Conservation (phyloP, 2,888 invertebrate genomes). For the Epirrhoe alternata region DNA sequence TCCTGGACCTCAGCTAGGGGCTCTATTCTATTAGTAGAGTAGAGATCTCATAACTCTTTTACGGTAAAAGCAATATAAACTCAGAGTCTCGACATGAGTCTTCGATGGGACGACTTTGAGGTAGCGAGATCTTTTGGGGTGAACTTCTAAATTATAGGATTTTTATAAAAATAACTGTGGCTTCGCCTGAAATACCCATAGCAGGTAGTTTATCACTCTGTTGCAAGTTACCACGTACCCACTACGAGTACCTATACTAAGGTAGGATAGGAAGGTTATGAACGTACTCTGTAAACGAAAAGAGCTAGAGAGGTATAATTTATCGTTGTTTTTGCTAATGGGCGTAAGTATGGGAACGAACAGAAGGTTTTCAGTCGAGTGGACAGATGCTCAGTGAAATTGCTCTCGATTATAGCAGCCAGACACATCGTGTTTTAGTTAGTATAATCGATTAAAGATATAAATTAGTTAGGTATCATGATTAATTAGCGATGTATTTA, state of each 20-base stretch:
- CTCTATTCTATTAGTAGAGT: no score
- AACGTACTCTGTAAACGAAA: not conserved
- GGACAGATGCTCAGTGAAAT: conserved; percentile 19
- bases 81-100: no score
- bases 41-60: no score
- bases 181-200: no score
- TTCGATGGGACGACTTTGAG: no score
- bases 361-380: conserved; percentile 22
- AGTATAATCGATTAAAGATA: not conserved
- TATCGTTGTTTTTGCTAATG: conserved; percentile 20
- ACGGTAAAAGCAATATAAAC: no score
- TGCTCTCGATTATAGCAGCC: conserved; percentile 1
- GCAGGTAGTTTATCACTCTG: not conserved
- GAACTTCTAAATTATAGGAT: no score
- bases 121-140: no score
- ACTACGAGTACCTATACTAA: not conserved
- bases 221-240: not conserved
- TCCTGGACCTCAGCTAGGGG: no score
- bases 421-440: not conserved
- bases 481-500: no score
- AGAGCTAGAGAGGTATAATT: conserved; percentile 19
- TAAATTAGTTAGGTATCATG: no score
- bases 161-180: no score
- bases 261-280: not conserved
- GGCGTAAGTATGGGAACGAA: conserved; percentile 10